Evolutionary conservation across 2,113 vertebrate species (phyloP), one percentile per base, ranked within the genome.

Genomic region (Cynopterus brachyotis): DNA sequence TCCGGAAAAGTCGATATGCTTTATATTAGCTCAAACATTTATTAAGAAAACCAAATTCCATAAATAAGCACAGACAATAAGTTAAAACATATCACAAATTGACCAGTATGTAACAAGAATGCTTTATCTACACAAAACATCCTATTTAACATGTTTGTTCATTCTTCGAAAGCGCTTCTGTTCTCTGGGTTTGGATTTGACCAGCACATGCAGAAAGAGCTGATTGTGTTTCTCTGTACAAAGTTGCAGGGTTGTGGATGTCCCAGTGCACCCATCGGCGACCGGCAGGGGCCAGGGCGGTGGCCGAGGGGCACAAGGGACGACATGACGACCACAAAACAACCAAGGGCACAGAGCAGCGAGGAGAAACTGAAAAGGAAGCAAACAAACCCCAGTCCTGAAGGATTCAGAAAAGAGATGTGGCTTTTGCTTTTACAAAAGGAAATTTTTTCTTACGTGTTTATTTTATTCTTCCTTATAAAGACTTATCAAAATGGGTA

Each of bases 51-150:
- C 98, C 98, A 98, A 98, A 98, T 99, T 99, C 99, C 99, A 99
- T 99, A 99, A 99, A 99, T 99, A 99, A 99, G 99, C 99, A 99
- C 99, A 99, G 99, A 99, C 99, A 99, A 98, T 99, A 99, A 99
- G 98, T 99, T 99, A 99, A 99, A 99, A 99, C 99, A 99, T 99
- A 99, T 99, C 99, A 99, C 99, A 99, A 99, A 99, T 98, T 98
- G 99, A 99, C 99, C 99, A 99, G 99, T 99, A 99, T 99, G 98
- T 99, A 99, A 99, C 99, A 99, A 99, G 99, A 99, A 99, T 99
- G 99, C 98, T 99, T 99, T 99, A 99, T 99, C 99, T 99, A 99
- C 99, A 99, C 99, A 99, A 99, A 99, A 99, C 99, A 99, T 99
- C 99, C 99, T 99, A 99, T 99, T 99, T 99, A 99, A 99, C 99